A percentile compares a stretch with the other conserved stretches of the same genome.
These are phyloP conservation scores for Pristionchus exspectatus DNA, from an alignment of 2,888 invertebrate genomes.

Conservation along the genomic window DNA sequence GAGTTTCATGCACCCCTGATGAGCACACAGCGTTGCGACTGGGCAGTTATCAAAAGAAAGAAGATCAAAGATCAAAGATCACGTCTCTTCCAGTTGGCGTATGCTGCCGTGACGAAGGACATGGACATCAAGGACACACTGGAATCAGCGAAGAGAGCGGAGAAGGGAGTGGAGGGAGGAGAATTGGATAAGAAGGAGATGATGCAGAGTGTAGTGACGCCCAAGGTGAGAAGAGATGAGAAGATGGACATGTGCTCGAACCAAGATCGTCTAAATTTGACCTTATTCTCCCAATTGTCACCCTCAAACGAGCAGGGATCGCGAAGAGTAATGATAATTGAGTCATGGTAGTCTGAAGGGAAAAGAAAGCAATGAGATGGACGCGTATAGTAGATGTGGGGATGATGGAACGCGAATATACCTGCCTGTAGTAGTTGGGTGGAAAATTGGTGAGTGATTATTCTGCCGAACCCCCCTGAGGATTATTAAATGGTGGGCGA, in stretches of 20 bases:
- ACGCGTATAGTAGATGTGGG: too few relatives aligned
- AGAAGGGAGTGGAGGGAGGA: constrained; percentile 67
- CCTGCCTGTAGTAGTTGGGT: too few relatives aligned
- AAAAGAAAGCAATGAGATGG: too few relatives aligned
- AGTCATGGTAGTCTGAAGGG: too few relatives aligned
- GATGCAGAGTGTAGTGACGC: background rate
- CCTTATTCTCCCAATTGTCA: too few relatives aligned
- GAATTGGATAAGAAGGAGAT: constrained; percentile 32
- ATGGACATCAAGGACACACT: constrained; percentile 72
- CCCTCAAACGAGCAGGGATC: too few relatives aligned
- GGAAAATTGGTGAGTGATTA: too few relatives aligned
- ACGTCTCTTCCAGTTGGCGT: constrained; percentile 66
- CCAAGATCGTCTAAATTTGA: too few relatives aligned
- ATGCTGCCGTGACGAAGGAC: constrained; percentile 74
- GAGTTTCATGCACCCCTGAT: background rate
- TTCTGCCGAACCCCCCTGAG: too few relatives aligned
- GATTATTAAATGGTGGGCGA: background rate
- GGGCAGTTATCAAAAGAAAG: background rate
- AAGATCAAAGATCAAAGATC: constrained; percentile 13
- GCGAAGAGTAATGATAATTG: too few relatives aligned
- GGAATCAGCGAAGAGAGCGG: constrained; percentile 72
- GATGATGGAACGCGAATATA: too few relatives aligned
- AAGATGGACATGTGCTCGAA: background rate
- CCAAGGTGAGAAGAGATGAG: constrained; percentile 6
- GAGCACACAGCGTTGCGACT: background rate